phyloP scores from a whole-genome alignment of 2,888 invertebrate species.

The Ichneumon xanthorius region DNA sequence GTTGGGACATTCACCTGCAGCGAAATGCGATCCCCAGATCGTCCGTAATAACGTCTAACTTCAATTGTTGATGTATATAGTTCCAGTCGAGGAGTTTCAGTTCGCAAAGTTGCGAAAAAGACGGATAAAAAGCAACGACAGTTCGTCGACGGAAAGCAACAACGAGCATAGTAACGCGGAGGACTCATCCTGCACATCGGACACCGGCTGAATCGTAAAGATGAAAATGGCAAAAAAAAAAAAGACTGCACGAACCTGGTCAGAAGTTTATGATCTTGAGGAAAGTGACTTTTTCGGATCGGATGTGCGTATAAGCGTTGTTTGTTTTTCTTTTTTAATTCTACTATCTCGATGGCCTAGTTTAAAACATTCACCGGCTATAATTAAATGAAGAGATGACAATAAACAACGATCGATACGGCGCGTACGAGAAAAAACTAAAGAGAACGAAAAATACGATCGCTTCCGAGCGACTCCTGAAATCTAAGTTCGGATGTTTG shows the following conservation, averaged over 20 bases:
- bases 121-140: slow-evolving; percentile 83
- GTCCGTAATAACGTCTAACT: slow-evolving; percentile 44
- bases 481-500: slow-evolving; percentile 35
- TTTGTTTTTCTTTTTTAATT: not conserved
- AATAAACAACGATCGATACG: slow-evolving; percentile 53
- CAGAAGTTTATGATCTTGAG: not conserved
- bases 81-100: slow-evolving; percentile 84
- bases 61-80: slow-evolving; percentile 76
- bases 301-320: not conserved
- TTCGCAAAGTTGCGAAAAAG: slow-evolving; percentile 83
- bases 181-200: slow-evolving; percentile 82
- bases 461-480: not conserved
- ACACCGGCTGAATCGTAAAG: slow-evolving; percentile 76
- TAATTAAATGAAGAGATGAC: slow-evolving; percentile 30
- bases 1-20: slow-evolving; percentile 15
- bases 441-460: slow-evolving; percentile 3
- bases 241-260: not conserved
- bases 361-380: slow-evolving; percentile 3
- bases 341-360: slow-evolving; percentile 12
- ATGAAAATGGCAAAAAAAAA: slow-evolving; percentile 15
- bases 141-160: slow-evolving; percentile 84
- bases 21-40: slow-evolving; percentile 8
- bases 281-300: slow-evolving; percentile 33
- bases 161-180: slow-evolving; percentile 83
- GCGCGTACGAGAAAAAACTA: not conserved